phyloP scores from a whole-genome alignment of 2,888 invertebrate species.

The Troilus luridus region DNA sequence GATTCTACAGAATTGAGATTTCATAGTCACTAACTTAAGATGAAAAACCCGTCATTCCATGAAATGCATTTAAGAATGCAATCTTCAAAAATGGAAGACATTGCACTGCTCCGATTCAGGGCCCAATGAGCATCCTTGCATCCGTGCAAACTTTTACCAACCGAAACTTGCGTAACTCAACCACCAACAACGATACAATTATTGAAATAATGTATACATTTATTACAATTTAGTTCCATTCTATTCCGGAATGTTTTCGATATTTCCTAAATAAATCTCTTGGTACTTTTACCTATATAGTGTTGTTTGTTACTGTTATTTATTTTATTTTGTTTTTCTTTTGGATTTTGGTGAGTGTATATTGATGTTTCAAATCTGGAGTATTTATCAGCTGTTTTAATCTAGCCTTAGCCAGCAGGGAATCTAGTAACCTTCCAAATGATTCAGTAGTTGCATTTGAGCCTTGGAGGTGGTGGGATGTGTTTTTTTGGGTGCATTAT shows the following conservation, averaged over 20 bases:
- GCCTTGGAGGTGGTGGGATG: too few relatives aligned
- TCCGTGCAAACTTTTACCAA: conserved; percentile 33
- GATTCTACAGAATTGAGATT: not conserved
- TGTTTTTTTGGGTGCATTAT: too few relatives aligned
- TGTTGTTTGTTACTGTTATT: too few relatives aligned
- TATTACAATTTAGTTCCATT: not conserved
- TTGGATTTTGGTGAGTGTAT: too few relatives aligned
- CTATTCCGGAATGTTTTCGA: not conserved
- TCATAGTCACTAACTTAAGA: not conserved
- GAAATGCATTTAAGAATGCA: not conserved
- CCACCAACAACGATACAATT: not conserved
- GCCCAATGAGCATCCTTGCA: not conserved
- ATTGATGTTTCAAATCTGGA: too few relatives aligned
- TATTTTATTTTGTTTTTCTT: too few relatives aligned
- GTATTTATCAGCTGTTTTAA: too few relatives aligned
- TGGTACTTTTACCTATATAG: too few relatives aligned
- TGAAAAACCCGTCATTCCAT: not conserved
- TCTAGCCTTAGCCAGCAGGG: too few relatives aligned
- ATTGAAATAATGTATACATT: not conserved
- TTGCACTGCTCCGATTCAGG: not conserved
- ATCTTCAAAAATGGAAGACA: not conserved
- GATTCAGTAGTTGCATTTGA: too few relatives aligned
- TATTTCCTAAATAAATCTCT: too few relatives aligned
- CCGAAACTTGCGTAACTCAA: not conserved
- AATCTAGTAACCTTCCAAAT: too few relatives aligned